A percentile compares a stretch with the other conserved stretches of the same genome.
Evolutionary conservation across 2,888 invertebrate genomes (phyloP).

Genomic region (Eupithecia tripunctaria): DNA sequence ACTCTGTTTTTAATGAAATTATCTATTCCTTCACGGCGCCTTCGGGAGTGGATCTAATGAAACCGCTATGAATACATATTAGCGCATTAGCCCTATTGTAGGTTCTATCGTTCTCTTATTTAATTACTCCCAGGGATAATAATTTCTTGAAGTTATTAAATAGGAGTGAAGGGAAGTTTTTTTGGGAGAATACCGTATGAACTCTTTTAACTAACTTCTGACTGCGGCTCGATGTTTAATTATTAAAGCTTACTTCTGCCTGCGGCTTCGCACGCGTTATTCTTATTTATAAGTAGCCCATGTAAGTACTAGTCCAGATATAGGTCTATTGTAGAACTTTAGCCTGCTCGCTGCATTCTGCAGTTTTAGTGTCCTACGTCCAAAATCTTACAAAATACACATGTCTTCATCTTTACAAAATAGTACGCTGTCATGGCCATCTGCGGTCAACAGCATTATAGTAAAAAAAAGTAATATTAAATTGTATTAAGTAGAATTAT

Average conservation of each 20-base stretch:
- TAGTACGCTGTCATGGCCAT: no score
- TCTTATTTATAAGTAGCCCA: not conserved
- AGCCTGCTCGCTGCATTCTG: not conserved
- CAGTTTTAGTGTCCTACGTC: not conserved
- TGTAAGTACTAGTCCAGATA: not conserved
- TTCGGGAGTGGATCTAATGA: slow-evolving; percentile 64
- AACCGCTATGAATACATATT: slow-evolving; percentile 79
- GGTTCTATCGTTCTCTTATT: slow-evolving; percentile 55
- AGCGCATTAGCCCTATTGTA: slow-evolving; percentile 68
- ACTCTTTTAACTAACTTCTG: not conserved
- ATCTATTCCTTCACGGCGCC: slow-evolving; percentile 50
- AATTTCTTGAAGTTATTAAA: slow-evolving; percentile 30
- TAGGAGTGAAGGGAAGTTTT: not conserved
- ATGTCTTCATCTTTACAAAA: not conserved
- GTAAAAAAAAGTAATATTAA: no score
- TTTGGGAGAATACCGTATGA: not conserved
- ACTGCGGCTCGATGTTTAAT: not conserved
- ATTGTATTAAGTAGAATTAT: no score
- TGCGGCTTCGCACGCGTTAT: not conserved
- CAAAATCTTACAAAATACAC: no score
- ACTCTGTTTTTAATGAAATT: slow-evolving; percentile 53
- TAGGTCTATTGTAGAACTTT: not conserved
- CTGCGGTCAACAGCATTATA: no score
- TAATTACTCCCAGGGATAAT: slow-evolving; percentile 55
- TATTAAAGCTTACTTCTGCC: not conserved